Percentiles rank a stretch among this genome's conserved stretches.
phyloP scores from a whole-genome alignment of 2,797 vertebrate species.

The Malurus splendens region DNA sequence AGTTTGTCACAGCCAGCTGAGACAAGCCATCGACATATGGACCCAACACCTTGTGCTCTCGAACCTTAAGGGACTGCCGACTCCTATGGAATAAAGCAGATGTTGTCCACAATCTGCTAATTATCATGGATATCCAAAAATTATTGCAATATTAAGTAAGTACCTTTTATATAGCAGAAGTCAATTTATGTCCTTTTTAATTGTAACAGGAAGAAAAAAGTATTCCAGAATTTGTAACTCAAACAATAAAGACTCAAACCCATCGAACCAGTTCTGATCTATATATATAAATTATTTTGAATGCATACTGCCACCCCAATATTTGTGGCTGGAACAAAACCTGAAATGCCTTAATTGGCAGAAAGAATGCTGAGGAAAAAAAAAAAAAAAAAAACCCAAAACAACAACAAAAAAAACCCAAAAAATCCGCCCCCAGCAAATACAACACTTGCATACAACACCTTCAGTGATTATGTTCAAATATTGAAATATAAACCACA shows the following conservation, averaged over 20 bases:
- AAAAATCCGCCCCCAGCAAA: not conserved
- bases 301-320: not conserved
- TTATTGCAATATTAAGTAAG: not conserved
- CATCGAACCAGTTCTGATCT: not conserved
- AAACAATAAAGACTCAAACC: not conserved
- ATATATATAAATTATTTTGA: not conserved
- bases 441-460: not conserved
- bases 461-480: not conserved
- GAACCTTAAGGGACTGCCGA: slow-evolving; percentile 94
- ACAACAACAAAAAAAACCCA: not conserved
- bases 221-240: not conserved
- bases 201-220: not conserved
- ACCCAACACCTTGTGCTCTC: slow-evolving; percentile 96
- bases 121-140: not conserved
- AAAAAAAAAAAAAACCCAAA: not conserved
- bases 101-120: not conserved
- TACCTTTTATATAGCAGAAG: not conserved
- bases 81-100: slow-evolving; percentile 70
- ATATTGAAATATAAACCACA: not conserved
- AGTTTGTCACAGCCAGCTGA: slow-evolving; percentile 93
- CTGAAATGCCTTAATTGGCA: not conserved
- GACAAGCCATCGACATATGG: slow-evolving; percentile 96
- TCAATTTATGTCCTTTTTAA: not conserved
- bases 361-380: not conserved
- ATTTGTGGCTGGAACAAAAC: not conserved